Evolutionary conservation across 2,888 invertebrate species (phyloP).

Genomic region (Abscondita cerata): DNA sequence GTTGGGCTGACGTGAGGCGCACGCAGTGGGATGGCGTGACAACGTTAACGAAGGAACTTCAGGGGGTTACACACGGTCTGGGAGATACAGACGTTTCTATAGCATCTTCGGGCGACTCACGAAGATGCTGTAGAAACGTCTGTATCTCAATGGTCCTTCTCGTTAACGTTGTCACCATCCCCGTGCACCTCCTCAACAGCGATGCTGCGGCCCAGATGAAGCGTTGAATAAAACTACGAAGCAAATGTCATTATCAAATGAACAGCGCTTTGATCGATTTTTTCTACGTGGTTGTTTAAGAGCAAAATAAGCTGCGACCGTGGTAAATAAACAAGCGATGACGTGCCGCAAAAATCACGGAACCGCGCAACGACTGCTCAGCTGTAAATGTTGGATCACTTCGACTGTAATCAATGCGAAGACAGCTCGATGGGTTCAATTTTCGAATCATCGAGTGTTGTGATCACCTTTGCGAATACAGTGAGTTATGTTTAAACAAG

Average conservation of each 20-base stretch:
- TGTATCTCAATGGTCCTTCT: constrained; percentile 45
- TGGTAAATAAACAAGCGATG: constrained; percentile 11
- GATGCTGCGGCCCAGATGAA: constrained; percentile 23
- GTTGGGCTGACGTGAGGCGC: constrained; percentile 22
- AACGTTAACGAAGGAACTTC: constrained; percentile 51
- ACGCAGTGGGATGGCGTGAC: constrained; percentile 42
- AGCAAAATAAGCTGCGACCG: too few species aligned
- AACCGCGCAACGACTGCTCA: constrained; percentile 25
- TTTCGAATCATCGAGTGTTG: not conserved
- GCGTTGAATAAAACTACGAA: constrained; percentile 19
- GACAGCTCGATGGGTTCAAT: too few species aligned
- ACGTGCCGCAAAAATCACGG: constrained; percentile 18
- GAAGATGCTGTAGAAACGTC: constrained; percentile 36
- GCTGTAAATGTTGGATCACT: constrained; percentile 16
- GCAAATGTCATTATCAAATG: constrained; percentile 33
- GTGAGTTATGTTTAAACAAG: too few species aligned
- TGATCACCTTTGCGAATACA: too few species aligned
- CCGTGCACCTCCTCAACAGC: constrained; percentile 26
- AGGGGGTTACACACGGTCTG: constrained; percentile 49
- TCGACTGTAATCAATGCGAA: too few species aligned
- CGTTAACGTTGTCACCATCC: constrained; percentile 49
- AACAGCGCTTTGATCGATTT: constrained; percentile 19
- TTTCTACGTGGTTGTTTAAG: constrained; percentile 12
- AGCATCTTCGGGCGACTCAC: constrained; percentile 23
- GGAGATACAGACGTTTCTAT: constrained; percentile 41